Percentiles rank a stretch among this genome's conserved stretches.
Conservation (phyloP, 2,888 invertebrate genomes). For the Leptopilina syphax region DNA sequence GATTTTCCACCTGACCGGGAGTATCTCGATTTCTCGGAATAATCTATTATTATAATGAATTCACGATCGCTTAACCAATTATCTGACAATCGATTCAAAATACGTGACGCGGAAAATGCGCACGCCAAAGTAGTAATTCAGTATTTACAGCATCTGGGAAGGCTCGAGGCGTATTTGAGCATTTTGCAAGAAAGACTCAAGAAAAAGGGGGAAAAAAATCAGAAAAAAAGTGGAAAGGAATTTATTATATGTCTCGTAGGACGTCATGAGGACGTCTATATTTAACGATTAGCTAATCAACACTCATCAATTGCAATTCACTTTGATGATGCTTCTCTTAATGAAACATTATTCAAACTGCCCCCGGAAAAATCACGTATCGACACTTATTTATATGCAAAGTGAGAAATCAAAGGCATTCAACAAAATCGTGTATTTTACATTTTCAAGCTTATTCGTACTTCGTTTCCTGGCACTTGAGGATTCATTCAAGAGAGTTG, state of each 20-base stretch:
- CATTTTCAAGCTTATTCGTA: not conserved
- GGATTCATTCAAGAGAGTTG: conserved; percentile 17
- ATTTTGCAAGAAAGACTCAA: conserved; percentile 20
- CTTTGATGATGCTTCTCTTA: not conserved
- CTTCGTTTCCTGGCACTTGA: not conserved
- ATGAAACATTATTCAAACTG: not conserved
- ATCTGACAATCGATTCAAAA: conserved; percentile 37
- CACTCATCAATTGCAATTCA: conserved; percentile 26
- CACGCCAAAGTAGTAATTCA: conserved; percentile 13
- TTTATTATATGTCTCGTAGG: conserved; percentile 42
- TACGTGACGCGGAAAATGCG: conserved; percentile 33
- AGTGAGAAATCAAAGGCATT: not conserved
- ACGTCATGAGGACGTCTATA: conserved; percentile 57
- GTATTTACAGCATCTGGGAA: conserved; percentile 27
- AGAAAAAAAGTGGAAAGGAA: conserved; percentile 14
- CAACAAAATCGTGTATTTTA: not conserved
- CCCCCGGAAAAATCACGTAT: conserved; percentile 6
- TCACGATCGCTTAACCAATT: conserved; percentile 34
- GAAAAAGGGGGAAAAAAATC: not conserved
- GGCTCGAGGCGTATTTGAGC: not conserved
- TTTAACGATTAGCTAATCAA: conserved; percentile 64
- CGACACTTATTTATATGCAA: conserved; percentile 1
- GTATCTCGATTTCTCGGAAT: conserved; percentile 8
- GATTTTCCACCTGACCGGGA: conserved; percentile 7
- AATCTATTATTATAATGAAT: conserved; percentile 36